Conservation (phyloP, 2,888 invertebrate genomes). For the Melieria crassipennis region DNA sequence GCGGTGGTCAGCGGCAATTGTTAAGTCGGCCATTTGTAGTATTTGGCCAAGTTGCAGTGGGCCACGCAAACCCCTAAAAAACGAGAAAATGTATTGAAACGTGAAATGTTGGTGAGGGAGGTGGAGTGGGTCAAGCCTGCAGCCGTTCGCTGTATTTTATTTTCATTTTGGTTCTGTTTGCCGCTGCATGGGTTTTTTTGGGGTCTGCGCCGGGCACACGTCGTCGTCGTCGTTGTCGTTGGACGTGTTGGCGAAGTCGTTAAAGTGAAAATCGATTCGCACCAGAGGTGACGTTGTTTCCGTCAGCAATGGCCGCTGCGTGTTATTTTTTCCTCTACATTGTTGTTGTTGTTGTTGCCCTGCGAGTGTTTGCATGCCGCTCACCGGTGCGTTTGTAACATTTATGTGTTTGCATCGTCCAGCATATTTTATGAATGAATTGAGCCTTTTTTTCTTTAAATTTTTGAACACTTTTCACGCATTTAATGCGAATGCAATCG, state of each 20-base stretch:
- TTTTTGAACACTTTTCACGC: constrained; percentile 40
- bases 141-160: not conserved
- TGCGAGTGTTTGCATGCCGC: constrained; percentile 22
- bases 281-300: constrained; percentile 42
- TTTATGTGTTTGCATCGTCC: constrained; percentile 43
- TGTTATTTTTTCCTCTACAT: not conserved
- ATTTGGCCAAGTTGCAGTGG: constrained; percentile 23
- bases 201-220: too few relatives aligned
- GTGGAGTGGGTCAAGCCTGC: too few relatives aligned
- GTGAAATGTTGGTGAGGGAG: too few relatives aligned
- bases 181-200: not conserved
- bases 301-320: not conserved
- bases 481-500: not conserved
- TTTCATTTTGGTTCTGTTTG: not conserved
- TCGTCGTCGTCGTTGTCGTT: too few relatives aligned
- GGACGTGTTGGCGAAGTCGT: constrained; percentile 49
- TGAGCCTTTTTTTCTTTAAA: constrained; percentile 45
- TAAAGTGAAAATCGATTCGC: constrained; percentile 59
- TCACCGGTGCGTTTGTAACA: too few relatives aligned
- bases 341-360: constrained; percentile 11
- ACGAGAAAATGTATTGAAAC: too few relatives aligned
- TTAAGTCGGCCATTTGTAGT: constrained; percentile 14
- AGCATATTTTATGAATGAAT: constrained; percentile 58
- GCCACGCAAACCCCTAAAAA: too few relatives aligned
- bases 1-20: constrained; percentile 46